These are phyloP conservation scores for Trichacis sp. DNA, from an alignment of 2,888 invertebrate species.

Conservation along the genomic window DNA sequence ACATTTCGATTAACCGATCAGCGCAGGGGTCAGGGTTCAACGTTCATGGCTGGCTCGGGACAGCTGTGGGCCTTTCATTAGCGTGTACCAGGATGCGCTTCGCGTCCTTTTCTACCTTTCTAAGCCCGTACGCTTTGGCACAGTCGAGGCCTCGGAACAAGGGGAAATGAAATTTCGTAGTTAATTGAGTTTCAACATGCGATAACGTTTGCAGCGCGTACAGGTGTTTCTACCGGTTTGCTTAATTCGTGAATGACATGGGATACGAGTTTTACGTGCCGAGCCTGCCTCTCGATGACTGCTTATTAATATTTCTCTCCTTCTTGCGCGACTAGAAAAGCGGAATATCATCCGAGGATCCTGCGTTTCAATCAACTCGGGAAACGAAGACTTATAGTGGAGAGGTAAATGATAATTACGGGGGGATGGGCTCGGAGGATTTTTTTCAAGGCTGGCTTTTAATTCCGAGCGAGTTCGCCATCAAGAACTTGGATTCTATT, in stretches of 20 bases:
- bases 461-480: too few species aligned
- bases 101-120: constrained; percentile 35
- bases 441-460: not conserved
- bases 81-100: constrained; percentile 46
- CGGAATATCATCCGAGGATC: not conserved
- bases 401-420: constrained; percentile 1
- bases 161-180: constrained; percentile 60
- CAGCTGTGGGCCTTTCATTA: constrained; percentile 53
- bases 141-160: constrained; percentile 27
- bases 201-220: constrained; percentile 50
- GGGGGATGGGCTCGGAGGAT: not conserved
- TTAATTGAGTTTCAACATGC: constrained; percentile 60
- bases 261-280: constrained; percentile 37
- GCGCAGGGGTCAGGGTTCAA: constrained; percentile 50
- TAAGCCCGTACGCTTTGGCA: constrained; percentile 25
- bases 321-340: constrained; percentile 17
- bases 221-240: constrained; percentile 53
- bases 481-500: too few species aligned
- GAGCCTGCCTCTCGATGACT: constrained; percentile 35
- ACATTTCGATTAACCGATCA: constrained; percentile 1
- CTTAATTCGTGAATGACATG: constrained; percentile 43
- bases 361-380: constrained; percentile 2
- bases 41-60: constrained; percentile 48
- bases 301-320: constrained; percentile 38
- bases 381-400: not conserved